Conservation (phyloP, 92 coral and sea anemone species). For the Siderastrea siderea region DNA sequence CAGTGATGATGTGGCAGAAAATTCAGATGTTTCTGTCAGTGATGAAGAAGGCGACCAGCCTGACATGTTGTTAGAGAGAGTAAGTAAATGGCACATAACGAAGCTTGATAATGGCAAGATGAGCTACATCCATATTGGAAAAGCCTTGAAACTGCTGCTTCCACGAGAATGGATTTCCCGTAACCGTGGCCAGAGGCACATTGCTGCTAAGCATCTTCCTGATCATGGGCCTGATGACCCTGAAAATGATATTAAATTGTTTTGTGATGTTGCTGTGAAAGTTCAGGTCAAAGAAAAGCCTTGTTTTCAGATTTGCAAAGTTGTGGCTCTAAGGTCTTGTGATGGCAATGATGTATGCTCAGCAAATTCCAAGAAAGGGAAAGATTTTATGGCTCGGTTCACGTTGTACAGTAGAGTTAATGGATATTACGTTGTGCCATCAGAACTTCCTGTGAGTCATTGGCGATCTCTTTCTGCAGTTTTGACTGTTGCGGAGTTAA, state of each 20-base stretch:
- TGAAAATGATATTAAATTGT: slow-evolving; percentile 18
- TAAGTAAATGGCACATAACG: slow-evolving; percentile 4
- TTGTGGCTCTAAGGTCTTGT: slow-evolving; percentile 10
- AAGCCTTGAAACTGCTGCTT: slow-evolving; percentile 42
- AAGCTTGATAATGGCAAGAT: slow-evolving; percentile 14
- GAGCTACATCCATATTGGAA: slow-evolving; percentile 11
- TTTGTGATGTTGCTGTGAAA: slow-evolving; percentile 35
- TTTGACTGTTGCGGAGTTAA: neutral
- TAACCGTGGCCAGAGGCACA: slow-evolving; percentile 33
- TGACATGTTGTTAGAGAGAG: neutral
- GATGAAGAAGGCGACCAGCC: neutral
- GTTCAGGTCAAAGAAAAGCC: slow-evolving; percentile 5
- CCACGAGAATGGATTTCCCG: slow-evolving; percentile 39
- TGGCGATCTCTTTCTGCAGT: slow-evolving; percentile 30
- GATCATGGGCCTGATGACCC: slow-evolving; percentile 16
- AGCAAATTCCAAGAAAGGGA: slow-evolving; percentile 18
- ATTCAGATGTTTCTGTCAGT: neutral
- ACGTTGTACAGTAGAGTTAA: slow-evolving; percentile 17
- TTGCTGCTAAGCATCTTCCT: slow-evolving; percentile 29
- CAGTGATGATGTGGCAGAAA: neutral
- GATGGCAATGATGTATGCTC: slow-evolving; percentile 30
- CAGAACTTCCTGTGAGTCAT: slow-evolving; percentile 19
- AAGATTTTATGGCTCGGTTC: neutral
- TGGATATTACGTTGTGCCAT: neutral
- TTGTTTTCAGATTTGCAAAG: slow-evolving; percentile 21